phyloP scores from a whole-genome alignment of 2,113 vertebrate genomes.

The Grammomys dolichurus region DNA sequence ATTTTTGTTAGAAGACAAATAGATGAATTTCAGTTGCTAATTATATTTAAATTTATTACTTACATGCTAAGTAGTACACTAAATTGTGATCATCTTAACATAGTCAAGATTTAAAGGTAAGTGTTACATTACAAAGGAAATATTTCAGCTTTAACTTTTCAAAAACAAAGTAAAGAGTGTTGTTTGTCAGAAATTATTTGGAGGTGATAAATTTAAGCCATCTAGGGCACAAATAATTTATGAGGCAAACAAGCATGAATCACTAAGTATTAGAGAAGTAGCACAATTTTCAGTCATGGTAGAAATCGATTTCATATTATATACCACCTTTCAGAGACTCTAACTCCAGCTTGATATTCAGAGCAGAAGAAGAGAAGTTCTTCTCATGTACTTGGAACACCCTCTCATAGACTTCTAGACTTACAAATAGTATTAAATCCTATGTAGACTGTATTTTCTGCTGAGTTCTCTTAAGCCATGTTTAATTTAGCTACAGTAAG shows the following conservation, averaged over 20 bases:
- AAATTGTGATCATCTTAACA: not conserved
- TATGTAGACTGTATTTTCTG: not conserved
- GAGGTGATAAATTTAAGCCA: not conserved
- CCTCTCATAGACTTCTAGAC: not conserved
- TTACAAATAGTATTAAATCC: not conserved
- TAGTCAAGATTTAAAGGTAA: not conserved
- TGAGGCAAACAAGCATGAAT: not conserved
- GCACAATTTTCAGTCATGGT: not conserved
- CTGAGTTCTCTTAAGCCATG: not conserved
- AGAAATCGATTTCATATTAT: not conserved
- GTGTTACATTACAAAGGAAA: not conserved
- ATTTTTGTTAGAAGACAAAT: not conserved
- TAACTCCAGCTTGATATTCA: not conserved
- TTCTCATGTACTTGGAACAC: too few relatives aligned
- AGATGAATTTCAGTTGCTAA: not conserved
- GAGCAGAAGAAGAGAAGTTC: not conserved
- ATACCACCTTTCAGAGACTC: not conserved
- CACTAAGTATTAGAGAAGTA: not conserved
- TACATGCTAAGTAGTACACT: not conserved
- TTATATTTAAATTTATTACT: not conserved
- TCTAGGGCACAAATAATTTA: not conserved
- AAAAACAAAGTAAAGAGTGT: not conserved
- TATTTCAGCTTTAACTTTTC: conserved; percentile 11
- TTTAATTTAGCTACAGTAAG: not conserved
- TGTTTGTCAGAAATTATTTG: conserved; percentile 16